Conservation (phyloP, 2,113 vertebrate species). For the Columba janthina region DNA sequence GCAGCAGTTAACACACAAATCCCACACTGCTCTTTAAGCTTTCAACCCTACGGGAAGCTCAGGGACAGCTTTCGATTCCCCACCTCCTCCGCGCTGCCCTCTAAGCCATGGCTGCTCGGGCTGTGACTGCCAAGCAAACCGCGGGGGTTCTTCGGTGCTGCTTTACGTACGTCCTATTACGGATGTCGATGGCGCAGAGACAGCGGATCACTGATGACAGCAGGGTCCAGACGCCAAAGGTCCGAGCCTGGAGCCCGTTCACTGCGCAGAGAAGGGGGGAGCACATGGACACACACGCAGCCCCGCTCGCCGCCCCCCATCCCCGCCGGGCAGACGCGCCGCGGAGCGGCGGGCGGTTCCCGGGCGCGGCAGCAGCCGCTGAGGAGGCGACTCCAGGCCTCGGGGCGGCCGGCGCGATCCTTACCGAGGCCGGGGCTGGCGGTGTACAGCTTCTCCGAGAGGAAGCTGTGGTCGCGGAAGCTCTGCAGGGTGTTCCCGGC, state of each 20-base stretch:
- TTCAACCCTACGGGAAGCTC: not conserved
- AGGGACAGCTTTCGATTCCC: not conserved
- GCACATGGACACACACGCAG: not conserved
- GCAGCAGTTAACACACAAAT: not conserved
- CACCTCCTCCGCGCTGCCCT: not conserved
- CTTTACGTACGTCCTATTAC: slow-evolving; percentile 88
- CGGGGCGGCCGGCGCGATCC: not conserved
- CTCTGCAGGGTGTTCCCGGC: slow-evolving; percentile 92
- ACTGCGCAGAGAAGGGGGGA: slow-evolving; percentile 73
- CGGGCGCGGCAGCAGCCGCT: not conserved
- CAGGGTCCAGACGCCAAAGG: slow-evolving; percentile 94
- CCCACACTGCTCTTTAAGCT: too few species aligned
- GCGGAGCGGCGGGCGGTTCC: not conserved
- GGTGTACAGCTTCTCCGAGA: slow-evolving; percentile 95
- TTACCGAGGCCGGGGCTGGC: slow-evolving; percentile 88
- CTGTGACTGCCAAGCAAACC: not conserved
- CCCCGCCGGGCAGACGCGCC: not conserved
- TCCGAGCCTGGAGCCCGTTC: slow-evolving; percentile 95
- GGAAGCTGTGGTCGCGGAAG: slow-evolving; percentile 92
- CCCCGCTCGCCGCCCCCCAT: too few species aligned
- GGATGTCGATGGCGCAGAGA: slow-evolving; percentile 93
- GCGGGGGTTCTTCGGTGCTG: not conserved
- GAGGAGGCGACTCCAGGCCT: not conserved
- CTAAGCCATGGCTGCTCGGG: not conserved
- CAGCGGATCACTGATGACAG: slow-evolving; percentile 94